These are phyloP conservation scores for Ridgeia piscesae DNA, from an alignment of 1,140 invertebrate species.

Conservation along the genomic window DNA sequence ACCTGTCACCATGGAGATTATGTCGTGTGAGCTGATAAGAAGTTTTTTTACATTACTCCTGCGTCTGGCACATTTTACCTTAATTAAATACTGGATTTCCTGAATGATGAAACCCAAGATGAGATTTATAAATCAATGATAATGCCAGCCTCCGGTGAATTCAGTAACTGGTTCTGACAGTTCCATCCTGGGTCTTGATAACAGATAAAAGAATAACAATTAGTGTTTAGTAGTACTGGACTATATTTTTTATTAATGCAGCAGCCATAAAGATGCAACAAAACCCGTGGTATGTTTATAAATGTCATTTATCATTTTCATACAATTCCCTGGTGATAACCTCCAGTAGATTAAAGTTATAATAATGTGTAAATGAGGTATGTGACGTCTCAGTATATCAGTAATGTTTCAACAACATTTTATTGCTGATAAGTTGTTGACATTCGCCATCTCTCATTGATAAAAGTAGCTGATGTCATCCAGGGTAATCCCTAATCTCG, in stretches of 20 bases:
- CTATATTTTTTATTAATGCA: neutral
- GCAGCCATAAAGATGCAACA: neutral
- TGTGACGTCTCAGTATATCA: neutral
- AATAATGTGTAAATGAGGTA: neutral
- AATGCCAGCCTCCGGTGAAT: constrained; percentile 2
- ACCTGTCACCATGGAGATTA: no score
- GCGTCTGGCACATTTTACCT: no score
- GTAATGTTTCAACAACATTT: neutral
- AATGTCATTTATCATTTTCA: neutral
- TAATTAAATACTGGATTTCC: no score
- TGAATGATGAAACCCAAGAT: no score
- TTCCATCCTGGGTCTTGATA: neutral
- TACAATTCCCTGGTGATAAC: neutral
- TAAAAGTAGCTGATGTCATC: neutral
- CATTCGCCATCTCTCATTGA: neutral
- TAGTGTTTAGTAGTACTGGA: neutral
- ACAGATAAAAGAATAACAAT: no score
- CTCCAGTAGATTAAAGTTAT: neutral
- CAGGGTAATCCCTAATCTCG: neutral
- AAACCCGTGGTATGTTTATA: neutral
- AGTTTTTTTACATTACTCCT: no score
- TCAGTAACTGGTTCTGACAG: neutral
- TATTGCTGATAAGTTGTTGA: neutral
- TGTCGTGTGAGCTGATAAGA: no score
- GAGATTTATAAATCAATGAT: neutral